phyloP scores from a whole-genome alignment of 2,797 vertebrate genomes.

The Phaenicophaeus curvirostris region DNA sequence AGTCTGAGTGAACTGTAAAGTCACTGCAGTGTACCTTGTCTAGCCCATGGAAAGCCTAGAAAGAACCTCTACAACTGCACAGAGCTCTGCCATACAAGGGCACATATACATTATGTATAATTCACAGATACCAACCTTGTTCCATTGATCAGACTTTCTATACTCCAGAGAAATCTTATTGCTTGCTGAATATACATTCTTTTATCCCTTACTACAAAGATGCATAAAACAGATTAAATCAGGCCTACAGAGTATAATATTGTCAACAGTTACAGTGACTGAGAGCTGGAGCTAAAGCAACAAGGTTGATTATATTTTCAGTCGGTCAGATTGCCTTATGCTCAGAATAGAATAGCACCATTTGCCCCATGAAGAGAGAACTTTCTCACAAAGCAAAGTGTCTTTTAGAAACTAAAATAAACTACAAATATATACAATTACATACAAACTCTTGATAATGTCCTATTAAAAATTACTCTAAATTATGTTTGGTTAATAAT shows the following conservation, averaged over 20 bases:
- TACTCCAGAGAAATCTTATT: background rate
- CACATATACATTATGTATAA: background rate
- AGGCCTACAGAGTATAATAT: background rate
- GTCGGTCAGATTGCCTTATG: background rate
- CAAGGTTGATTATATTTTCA: background rate
- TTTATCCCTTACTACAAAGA: background rate
- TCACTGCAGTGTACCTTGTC: rapidly evolving
- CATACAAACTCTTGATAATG: background rate
- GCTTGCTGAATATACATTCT: background rate
- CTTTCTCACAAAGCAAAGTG: background rate
- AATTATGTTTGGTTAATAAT: background rate
- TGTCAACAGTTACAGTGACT: background rate
- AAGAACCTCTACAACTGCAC: background rate
- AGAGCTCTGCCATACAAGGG: background rate
- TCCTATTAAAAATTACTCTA: background rate
- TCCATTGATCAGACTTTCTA: background rate
- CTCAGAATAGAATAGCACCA: background rate
- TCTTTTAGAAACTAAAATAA: background rate
- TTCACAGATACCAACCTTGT: background rate
- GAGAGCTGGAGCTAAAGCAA: background rate
- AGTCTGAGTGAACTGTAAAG: background rate
- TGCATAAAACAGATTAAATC: background rate
- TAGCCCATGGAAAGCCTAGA: background rate
- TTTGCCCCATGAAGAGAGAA: background rate
- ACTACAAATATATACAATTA: background rate